phyloP scores from a whole-genome alignment of 2,113 vertebrate species.

The Boleophthalmus pectinirostris region DNA sequence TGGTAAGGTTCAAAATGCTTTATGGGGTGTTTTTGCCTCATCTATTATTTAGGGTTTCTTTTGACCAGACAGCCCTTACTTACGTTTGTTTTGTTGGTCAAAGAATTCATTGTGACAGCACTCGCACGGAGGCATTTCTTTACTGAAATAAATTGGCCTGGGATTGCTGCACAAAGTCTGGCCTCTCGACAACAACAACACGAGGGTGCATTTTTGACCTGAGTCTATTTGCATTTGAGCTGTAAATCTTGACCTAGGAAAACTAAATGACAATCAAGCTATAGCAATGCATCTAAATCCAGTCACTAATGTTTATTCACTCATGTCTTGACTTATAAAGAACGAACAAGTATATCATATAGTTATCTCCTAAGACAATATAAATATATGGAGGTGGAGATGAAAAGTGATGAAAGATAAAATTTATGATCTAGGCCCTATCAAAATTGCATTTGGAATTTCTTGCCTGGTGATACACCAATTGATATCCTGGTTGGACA shows the following conservation, averaged over 20 bases:
- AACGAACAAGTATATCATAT: background rate
- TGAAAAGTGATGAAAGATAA: too few relatives aligned
- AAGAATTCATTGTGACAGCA: slow-evolving; percentile 57
- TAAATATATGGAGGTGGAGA: too few relatives aligned
- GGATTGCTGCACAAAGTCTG: slow-evolving; percentile 45
- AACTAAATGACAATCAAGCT: slow-evolving; percentile 39
- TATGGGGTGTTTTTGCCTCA: slow-evolving; percentile 45
- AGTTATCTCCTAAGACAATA: too few relatives aligned
- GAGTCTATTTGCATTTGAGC: slow-evolving; percentile 45
- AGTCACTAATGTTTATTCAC: slow-evolving; percentile 23
- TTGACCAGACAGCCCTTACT: slow-evolving; percentile 39
- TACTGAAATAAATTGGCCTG: slow-evolving; percentile 55
- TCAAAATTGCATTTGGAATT: too few relatives aligned
- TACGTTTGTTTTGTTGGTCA: slow-evolving; percentile 50
- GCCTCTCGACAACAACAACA: slow-evolving; percentile 59
- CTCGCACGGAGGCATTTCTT: slow-evolving; percentile 51
- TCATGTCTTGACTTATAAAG: background rate
- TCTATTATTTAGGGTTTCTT: slow-evolving; percentile 54
- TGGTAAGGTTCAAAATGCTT: slow-evolving; percentile 32
- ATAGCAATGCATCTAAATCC: slow-evolving; percentile 34
- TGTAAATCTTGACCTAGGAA: slow-evolving; percentile 39
- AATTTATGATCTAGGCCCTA: too few relatives aligned
- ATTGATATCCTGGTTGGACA: too few relatives aligned
- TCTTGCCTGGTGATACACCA: too few relatives aligned
- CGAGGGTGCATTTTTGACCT: slow-evolving; percentile 48